Base-by-base conservation (phyloP, 2,888 invertebrate genomes). In the Zootermopsis nevadensis region DNA sequence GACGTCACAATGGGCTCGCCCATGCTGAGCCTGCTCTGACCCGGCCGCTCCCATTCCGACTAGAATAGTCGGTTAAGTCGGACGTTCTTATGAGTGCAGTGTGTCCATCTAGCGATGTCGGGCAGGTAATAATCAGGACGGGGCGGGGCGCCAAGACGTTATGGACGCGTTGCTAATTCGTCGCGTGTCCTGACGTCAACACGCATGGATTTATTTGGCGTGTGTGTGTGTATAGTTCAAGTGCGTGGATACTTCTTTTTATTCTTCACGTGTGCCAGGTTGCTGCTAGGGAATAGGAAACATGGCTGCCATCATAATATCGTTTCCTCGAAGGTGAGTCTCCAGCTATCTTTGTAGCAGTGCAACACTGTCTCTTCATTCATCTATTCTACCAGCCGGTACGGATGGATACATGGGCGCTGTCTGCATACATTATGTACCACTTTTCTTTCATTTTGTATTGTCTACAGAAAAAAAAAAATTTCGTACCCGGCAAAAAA, bases 41-140 rank as follows among this genome's bases (percentile, higher is more conserved):
- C 84, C 82, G 84, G 85, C 85, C 83, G 85, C 84, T 85, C 84
- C 85, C 85, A 85, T 85, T 85, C 84, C 80, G 84, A 48, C 81
- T 81, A 79, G 84, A 83, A 81, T 79, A 81, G 84, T 83, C 84
- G 85, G 83, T 81, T 53, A 69, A 76, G 83, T 53, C 74, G 84
- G 83, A 83, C 83, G 84, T 82, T 31, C 77, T n/a, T 42, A 48
- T n/a, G 82, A 55, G 82, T 74, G 82, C 76, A 77, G 77, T 76
- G 82, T 76, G 79, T 81, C 79, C 77, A 74, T 82, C 82, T 82
- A 82, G 84, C 80, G 84, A 84, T 84, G 84, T 79, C 82, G 67
- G 80, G 76, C 84, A 84, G 84, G 84, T 84, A 84, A 84, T 84
- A 80, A 60, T 48, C 82, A 83, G 69, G 79, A 79, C 83, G 83